These are phyloP conservation scores for Galerucella pusilla DNA, from an alignment of 2,888 invertebrate species.

Conservation along the genomic window DNA sequence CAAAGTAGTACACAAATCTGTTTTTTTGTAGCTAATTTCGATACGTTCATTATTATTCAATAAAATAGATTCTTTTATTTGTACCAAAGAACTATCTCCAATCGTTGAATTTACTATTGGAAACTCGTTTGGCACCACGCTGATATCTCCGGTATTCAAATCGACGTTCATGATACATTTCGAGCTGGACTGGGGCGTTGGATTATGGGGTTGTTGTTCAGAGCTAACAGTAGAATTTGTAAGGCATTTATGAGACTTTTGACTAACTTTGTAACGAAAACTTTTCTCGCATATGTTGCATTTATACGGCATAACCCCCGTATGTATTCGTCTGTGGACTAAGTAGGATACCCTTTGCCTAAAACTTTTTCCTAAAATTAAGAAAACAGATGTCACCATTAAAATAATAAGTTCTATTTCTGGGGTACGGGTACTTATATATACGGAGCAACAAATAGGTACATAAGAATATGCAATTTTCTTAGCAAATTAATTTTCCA, in stretches of 20 bases:
- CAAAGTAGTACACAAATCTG: slow-evolving; percentile 21
- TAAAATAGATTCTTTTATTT: slow-evolving; percentile 37
- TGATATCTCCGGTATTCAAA: slow-evolving; percentile 52
- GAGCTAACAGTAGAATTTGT: slow-evolving; percentile 71
- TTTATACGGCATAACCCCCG: slow-evolving; percentile 88
- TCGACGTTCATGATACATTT: slow-evolving; percentile 54
- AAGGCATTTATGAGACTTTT: slow-evolving; percentile 84
- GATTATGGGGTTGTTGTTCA: slow-evolving; percentile 34
- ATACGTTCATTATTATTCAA: slow-evolving; percentile 41
- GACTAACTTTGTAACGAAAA: slow-evolving; percentile 88
- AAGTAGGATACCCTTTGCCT: slow-evolving; percentile 87
- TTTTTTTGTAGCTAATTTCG: slow-evolving; percentile 42
- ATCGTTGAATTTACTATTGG: background rate
- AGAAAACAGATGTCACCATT: background rate
- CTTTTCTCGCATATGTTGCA: slow-evolving; percentile 83
- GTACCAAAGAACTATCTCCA: slow-evolving; percentile 27
- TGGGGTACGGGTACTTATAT: too few relatives aligned
- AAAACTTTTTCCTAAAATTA: slow-evolving; percentile 80
- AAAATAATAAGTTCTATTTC: background rate
- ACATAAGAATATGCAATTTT: too few relatives aligned
- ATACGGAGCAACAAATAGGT: too few relatives aligned
- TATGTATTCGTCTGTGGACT: slow-evolving; percentile 85
- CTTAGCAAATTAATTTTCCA: too few relatives aligned
- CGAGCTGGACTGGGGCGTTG: slow-evolving; percentile 15
- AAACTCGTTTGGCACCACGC: slow-evolving; percentile 43